Percentiles rank a stretch among this genome's conserved stretches.
Conservation (phyloP, 2,888 invertebrate species). For the Mythimna pallens region DNA sequence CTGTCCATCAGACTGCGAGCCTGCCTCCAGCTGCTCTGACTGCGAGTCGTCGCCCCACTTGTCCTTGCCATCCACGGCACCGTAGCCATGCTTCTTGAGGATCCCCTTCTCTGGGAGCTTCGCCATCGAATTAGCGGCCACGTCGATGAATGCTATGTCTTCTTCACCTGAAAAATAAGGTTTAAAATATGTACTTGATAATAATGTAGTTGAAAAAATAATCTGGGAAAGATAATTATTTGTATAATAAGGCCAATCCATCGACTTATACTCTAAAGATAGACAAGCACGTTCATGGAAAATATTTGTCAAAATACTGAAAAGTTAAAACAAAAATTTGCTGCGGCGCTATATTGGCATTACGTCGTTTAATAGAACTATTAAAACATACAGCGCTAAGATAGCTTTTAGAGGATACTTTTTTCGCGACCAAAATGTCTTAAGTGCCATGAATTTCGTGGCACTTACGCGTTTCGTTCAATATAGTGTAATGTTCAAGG, state of each 20-base stretch:
- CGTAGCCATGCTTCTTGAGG: constrained; percentile 96
- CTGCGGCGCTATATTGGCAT: too few relatives aligned
- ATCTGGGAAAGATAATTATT: neutral
- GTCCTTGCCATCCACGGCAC: constrained; percentile 93
- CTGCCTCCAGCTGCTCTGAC: constrained; percentile 93
- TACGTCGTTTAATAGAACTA: too few relatives aligned
- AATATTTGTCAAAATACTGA: too few relatives aligned
- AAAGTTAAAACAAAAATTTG: too few relatives aligned
- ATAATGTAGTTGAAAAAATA: neutral
- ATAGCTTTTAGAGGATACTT: too few relatives aligned
- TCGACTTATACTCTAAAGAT: too few relatives aligned
- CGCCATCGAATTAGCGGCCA: constrained; percentile 93
- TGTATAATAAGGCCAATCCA: neutral
- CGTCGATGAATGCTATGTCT: constrained; percentile 96
- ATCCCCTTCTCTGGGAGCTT: constrained; percentile 97
- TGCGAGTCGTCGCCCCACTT: constrained; percentile 94
- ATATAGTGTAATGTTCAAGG: too few relatives aligned
- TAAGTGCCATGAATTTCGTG: too few relatives aligned
- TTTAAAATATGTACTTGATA: neutral
- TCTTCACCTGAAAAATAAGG: constrained; percentile 91
- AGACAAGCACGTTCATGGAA: too few relatives aligned
- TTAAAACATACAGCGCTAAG: too few relatives aligned
- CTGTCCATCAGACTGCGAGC: constrained; percentile 93
- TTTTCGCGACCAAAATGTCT: too few relatives aligned
- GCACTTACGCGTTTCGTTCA: too few relatives aligned